Conservation (phyloP, 2,888 invertebrate genomes). For the Drosophila multiciliata region DNA sequence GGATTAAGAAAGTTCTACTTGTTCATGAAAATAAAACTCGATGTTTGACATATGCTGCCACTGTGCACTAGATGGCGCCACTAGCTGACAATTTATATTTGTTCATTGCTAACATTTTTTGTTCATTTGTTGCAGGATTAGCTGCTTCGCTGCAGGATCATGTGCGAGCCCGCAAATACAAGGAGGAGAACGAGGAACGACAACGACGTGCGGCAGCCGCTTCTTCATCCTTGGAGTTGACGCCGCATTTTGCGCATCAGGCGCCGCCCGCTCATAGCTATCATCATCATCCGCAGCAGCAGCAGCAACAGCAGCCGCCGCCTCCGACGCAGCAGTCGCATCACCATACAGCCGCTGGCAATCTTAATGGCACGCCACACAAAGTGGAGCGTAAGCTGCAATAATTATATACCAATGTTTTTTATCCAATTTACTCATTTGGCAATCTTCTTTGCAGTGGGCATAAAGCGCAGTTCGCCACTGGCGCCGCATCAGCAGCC, state of each 20-base stretch:
- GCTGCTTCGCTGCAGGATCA: constrained; percentile 93
- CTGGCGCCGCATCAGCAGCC: constrained; percentile 85
- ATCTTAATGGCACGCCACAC: constrained; percentile 73
- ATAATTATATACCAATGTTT: background rate
- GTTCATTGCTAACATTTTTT: constrained; percentile 2
- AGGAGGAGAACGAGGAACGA: constrained; percentile 85
- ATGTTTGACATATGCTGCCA: background rate
- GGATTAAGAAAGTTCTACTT: background rate
- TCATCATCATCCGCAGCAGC: constrained; percentile 50
- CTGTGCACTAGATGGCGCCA: constrained; percentile 9
- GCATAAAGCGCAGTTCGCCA: constrained; percentile 86
- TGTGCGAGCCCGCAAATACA: constrained; percentile 89
- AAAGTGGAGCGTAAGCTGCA: constrained; percentile 82
- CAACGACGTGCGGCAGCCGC: constrained; percentile 82
- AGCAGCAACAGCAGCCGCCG: constrained; percentile 14
- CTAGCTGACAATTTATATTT: background rate
- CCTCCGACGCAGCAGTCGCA: constrained; percentile 24
- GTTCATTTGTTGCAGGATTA: constrained; percentile 86
- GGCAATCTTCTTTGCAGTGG: constrained; percentile 65
- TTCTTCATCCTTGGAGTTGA: constrained; percentile 57
- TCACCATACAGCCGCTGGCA: constrained; percentile 31
- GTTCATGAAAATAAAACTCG: background rate
- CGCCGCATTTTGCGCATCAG: constrained; percentile 59
- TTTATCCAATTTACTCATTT: background rate
- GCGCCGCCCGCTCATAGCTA: constrained; percentile 71